Conservation (phyloP, 2,888 invertebrate genomes). For the Drosophila mayaguana region DNA sequence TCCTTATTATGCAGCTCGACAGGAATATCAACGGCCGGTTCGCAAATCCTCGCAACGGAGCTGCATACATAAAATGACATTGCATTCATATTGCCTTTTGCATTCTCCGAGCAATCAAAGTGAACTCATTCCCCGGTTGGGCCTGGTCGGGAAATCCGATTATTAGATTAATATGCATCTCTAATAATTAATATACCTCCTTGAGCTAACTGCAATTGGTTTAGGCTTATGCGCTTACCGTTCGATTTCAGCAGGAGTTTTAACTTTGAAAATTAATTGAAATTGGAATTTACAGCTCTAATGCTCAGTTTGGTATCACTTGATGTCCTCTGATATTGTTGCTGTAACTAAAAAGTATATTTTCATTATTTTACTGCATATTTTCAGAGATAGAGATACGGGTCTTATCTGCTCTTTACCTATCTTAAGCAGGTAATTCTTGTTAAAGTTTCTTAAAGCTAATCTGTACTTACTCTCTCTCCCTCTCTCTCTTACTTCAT, state of each 20-base stretch:
- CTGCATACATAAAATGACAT: background rate
- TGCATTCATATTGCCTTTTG: constrained; percentile 3
- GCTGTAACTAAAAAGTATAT: background rate
- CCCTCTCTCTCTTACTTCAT: background rate
- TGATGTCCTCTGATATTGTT: background rate
- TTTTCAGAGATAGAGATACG: background rate
- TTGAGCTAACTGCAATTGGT: background rate
- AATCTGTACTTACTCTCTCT: background rate
- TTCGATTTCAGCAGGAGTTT: background rate
- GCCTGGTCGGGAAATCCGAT: constrained; percentile 14
- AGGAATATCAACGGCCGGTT: constrained; percentile 21
- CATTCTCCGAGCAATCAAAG: constrained; percentile 2
- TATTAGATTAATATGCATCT: constrained; percentile 20
- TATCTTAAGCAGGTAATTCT: background rate
- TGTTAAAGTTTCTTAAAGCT: background rate
- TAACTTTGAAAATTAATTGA: background rate
- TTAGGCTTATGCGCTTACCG: background rate
- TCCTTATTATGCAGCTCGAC: constrained; percentile 33
- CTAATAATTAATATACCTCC: constrained; percentile 5
- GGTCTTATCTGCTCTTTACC: no score
- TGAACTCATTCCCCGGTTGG: background rate
- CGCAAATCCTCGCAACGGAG: constrained; percentile 3
- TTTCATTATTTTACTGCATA: no score
- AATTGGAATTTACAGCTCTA: background rate
- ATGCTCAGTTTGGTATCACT: background rate